Evolutionary conservation across 2,797 vertebrate genomes (phyloP).

Genomic region (Periophthalmus magnuspinnatus): DNA sequence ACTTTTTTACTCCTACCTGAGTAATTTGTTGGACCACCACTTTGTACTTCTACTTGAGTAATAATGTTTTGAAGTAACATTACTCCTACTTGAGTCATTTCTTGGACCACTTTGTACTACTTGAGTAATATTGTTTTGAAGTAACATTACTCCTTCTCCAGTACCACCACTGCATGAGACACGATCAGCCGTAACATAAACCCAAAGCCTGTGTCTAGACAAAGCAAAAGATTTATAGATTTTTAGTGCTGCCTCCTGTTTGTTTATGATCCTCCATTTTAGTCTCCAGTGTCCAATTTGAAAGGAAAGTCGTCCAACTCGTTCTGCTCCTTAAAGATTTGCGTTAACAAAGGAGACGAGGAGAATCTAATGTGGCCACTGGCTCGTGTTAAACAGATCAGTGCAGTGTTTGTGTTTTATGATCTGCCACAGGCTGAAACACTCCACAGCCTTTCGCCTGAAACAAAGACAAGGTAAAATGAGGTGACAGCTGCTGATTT

Average conservation of each 20-base stretch:
- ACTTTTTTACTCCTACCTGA: too few species aligned
- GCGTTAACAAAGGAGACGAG: constrained; percentile 12
- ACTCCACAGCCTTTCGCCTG: too few species aligned
- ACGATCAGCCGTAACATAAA: not conserved
- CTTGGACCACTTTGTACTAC: too few species aligned
- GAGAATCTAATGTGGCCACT: constrained; percentile 1
- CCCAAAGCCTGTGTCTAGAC: constrained; percentile 20
- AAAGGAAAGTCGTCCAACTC: constrained; percentile 11
- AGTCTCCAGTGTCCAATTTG: constrained; percentile 12
- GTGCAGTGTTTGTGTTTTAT: constrained; percentile 3
- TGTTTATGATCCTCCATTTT: constrained; percentile 9
- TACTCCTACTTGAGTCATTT: not conserved
- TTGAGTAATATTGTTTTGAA: too few species aligned
- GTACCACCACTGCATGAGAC: not conserved
- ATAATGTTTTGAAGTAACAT: not conserved
- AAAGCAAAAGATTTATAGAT: constrained; percentile 21
- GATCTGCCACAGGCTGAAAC: too few species aligned
- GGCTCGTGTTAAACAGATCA: not conserved
- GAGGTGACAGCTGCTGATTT: too few species aligned
- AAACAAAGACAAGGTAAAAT: too few species aligned
- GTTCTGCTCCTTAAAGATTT: constrained; percentile 22
- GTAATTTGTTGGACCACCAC: too few species aligned
- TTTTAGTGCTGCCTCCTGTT: constrained; percentile 12
- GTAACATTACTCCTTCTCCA: not conserved
- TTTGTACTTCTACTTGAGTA: too few species aligned